These are phyloP conservation scores for Mesodorylaimus sp. DNA, from an alignment of 2,888 invertebrate species.

Conservation along the genomic window DNA sequence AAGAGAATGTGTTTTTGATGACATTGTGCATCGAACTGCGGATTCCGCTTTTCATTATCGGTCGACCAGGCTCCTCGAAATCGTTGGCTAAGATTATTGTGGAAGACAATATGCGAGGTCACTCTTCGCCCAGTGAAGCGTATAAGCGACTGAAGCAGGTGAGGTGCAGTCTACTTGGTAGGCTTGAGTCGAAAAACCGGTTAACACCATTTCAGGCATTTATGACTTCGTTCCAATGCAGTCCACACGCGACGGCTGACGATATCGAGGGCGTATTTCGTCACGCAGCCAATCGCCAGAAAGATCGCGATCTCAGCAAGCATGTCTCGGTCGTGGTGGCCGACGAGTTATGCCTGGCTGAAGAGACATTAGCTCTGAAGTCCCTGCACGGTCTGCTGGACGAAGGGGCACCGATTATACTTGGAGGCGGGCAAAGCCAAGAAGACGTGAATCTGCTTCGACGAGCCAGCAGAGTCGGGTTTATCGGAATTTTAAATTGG, in stretches of 20 bases:
- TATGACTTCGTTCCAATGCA: not conserved
- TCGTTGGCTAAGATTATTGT: conserved; percentile 31
- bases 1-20: conserved; percentile 32
- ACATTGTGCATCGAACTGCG: conserved; percentile 29
- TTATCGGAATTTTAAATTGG: conserved; percentile 16
- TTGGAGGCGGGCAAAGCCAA: too few relatives aligned
- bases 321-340: not conserved
- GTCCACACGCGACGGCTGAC: not conserved
- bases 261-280: not conserved
- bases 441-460: not conserved
- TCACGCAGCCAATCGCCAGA: not conserved
- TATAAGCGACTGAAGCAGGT: not conserved
- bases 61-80: conserved; percentile 32
- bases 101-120: conserved; percentile 30
- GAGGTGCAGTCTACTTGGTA: too few relatives aligned
- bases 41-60: conserved; percentile 31
- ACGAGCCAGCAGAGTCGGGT: not conserved
- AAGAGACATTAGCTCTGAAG: not conserved
- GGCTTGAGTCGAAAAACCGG: too few relatives aligned
- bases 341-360: not conserved
- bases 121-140: conserved; percentile 11
- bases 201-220: not conserved
- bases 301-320: not conserved
- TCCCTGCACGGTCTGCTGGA: not conserved
- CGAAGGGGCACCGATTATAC: not conserved